These are phyloP conservation scores for Dysmachus trigonus DNA, from an alignment of 2,888 invertebrate species.

Conservation along the genomic window DNA sequence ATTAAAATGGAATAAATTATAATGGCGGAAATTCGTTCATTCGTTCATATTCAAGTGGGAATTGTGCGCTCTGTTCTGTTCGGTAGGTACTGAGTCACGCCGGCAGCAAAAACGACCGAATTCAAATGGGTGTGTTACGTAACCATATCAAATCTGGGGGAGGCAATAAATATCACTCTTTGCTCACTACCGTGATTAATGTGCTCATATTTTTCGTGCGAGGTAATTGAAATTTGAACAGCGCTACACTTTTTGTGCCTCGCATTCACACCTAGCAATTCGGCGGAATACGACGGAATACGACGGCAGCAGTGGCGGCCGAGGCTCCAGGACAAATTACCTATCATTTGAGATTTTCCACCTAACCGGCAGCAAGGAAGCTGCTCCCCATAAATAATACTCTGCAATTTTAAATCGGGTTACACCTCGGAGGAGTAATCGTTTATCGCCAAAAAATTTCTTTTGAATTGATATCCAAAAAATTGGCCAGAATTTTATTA, in stretches of 20 bases:
- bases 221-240: slow-evolving; percentile 41
- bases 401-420: background rate
- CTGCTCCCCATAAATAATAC: slow-evolving; percentile 1
- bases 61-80: background rate
- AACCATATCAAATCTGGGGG: slow-evolving; percentile 12
- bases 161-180: slow-evolving; percentile 42
- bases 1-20: slow-evolving; percentile 55
- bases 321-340: slow-evolving; percentile 20
- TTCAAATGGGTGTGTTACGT: slow-evolving; percentile 4
- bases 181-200: slow-evolving; percentile 31
- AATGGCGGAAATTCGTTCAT: slow-evolving; percentile 43
- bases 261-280: background rate
- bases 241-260: background rate
- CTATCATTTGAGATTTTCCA: background rate
- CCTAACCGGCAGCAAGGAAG: background rate
- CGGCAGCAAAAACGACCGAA: background rate
- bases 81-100: background rate
- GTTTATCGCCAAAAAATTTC: background rate
- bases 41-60: slow-evolving; percentile 35
- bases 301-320: background rate
- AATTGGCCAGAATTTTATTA: background rate
- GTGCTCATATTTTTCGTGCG: slow-evolving; percentile 24
- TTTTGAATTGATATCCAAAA: background rate
- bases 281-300: background rate
- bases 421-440: background rate